A percentile compares a stretch with the other conserved stretches of the same genome.
These are phyloP conservation scores for Nycticebus coucang DNA, from an alignment of 2,113 vertebrate species.

Conservation along the genomic window DNA sequence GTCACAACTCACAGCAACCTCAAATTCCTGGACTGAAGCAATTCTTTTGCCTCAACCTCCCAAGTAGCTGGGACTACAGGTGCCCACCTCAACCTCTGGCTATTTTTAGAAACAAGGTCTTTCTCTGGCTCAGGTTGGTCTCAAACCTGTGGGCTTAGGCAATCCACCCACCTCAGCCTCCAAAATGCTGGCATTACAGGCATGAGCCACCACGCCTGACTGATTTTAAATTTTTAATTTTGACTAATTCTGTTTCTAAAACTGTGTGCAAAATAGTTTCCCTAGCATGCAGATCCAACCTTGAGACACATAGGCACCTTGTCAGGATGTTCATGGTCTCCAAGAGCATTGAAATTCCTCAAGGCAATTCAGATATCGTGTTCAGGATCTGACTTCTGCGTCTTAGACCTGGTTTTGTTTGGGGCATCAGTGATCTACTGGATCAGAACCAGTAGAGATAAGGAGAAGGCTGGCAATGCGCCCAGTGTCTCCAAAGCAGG, in stretches of 20 bases:
- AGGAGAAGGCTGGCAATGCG: background rate
- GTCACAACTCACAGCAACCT: too few relatives aligned
- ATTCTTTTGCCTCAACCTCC: too few relatives aligned
- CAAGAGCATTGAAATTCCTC: slow-evolving; percentile 38
- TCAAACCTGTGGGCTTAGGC: too few relatives aligned
- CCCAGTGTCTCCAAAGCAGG: slow-evolving; percentile 45
- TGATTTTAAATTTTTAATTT: background rate
- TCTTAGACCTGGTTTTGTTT: slow-evolving; percentile 22
- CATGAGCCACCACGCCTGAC: too few relatives aligned
- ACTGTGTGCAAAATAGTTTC: background rate
- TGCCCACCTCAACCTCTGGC: too few relatives aligned
- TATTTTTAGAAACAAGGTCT: too few relatives aligned
- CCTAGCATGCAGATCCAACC: background rate
- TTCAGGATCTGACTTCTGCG: background rate
- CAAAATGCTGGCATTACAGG: too few relatives aligned
- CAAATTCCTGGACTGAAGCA: too few relatives aligned
- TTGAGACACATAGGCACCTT: background rate
- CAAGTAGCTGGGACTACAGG: too few relatives aligned
- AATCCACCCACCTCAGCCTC: too few relatives aligned
- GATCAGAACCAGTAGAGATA: background rate
- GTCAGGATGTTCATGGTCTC: slow-evolving; percentile 1
- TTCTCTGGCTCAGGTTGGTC: too few relatives aligned
- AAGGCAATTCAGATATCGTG: slow-evolving; percentile 9
- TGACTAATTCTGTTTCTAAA: slow-evolving; percentile 15
- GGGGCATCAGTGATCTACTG: slow-evolving; percentile 2